A percentile compares a stretch with the other conserved stretches of the same genome.
Conservation (phyloP, 2,113 vertebrate species). For the Ochotona princeps region DNA sequence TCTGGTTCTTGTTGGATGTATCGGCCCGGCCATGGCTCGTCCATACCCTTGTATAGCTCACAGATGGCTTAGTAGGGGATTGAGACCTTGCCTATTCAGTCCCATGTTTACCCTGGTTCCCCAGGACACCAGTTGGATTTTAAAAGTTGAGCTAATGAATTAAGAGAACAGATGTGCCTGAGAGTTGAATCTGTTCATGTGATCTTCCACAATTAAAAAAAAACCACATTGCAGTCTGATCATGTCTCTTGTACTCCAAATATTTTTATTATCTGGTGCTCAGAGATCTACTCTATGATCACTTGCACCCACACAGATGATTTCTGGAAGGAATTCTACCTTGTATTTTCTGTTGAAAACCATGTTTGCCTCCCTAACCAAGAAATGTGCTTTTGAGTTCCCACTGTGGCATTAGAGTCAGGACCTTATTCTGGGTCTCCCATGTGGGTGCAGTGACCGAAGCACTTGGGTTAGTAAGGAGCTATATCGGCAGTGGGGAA, state of each 20-base stretch:
- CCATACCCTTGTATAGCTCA: too few relatives aligned
- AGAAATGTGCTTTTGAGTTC: background rate
- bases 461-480: too few relatives aligned
- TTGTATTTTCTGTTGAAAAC: background rate
- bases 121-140: too few relatives aligned
- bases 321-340: background rate
- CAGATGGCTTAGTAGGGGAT: too few relatives aligned
- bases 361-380: background rate
- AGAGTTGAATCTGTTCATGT: constrained; percentile 1
- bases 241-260: constrained; percentile 54
- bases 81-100: too few relatives aligned
- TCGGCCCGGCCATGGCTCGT: too few relatives aligned
- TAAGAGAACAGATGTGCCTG: background rate
- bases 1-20: too few relatives aligned
- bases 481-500: too few relatives aligned
- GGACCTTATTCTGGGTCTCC: too few relatives aligned
- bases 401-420: too few relatives aligned
- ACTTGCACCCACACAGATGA: background rate
- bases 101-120: too few relatives aligned
- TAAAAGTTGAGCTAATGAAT: constrained; percentile 48
- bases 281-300: background rate
- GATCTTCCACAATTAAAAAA: constrained; percentile 58
- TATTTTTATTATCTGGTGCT: background rate
- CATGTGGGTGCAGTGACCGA: too few relatives aligned
- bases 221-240: background rate